Conservation (phyloP, 2,888 invertebrate species). For the Campaea margaritaria region DNA sequence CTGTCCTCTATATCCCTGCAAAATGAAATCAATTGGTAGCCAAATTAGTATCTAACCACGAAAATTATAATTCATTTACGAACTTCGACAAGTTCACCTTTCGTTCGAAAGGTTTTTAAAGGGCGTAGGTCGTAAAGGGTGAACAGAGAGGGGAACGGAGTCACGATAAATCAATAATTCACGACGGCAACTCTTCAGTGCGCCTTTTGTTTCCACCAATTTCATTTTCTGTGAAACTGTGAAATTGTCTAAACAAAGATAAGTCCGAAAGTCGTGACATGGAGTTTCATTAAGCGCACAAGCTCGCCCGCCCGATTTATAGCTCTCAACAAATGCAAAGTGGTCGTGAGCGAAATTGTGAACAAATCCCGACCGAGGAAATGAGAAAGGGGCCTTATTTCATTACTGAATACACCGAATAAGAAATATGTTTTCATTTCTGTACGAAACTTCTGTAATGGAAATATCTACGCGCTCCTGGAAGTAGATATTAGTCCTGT, state of each 20-base stretch:
- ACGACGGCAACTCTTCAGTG: constrained; percentile 40
- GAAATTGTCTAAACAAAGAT: constrained; percentile 57
- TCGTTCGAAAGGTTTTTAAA: constrained; percentile 49
- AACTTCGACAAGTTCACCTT: constrained; percentile 45
- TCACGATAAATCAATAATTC: constrained; percentile 57
- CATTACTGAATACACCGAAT: constrained; percentile 58
- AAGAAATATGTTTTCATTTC: constrained; percentile 60
- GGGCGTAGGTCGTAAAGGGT: constrained; percentile 52
- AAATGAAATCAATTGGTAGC: constrained; percentile 30
- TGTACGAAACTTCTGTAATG: constrained; percentile 37
- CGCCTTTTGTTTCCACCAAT: constrained; percentile 36
- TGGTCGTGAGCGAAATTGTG: constrained; percentile 65
- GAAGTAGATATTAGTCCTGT: constrained; percentile 37
- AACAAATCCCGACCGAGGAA: constrained; percentile 64
- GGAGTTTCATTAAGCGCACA: constrained; percentile 70
- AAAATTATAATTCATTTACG: constrained; percentile 45
- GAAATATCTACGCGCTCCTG: constrained; percentile 33
- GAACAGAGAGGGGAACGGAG: constrained; percentile 49
- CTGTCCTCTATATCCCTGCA: constrained; percentile 70
- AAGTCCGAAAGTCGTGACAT: constrained; percentile 64
- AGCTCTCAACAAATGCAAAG: constrained; percentile 61
- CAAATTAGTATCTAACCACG: constrained; percentile 24
- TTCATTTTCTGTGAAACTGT: constrained; percentile 45
- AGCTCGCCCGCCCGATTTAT: constrained; percentile 64
- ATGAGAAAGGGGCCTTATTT: constrained; percentile 63